Evolutionary conservation across 2,888 invertebrate genomes (phyloP), one percentile per base, ranked within the genome.

Genomic region (Hyalella azteca): DNA sequence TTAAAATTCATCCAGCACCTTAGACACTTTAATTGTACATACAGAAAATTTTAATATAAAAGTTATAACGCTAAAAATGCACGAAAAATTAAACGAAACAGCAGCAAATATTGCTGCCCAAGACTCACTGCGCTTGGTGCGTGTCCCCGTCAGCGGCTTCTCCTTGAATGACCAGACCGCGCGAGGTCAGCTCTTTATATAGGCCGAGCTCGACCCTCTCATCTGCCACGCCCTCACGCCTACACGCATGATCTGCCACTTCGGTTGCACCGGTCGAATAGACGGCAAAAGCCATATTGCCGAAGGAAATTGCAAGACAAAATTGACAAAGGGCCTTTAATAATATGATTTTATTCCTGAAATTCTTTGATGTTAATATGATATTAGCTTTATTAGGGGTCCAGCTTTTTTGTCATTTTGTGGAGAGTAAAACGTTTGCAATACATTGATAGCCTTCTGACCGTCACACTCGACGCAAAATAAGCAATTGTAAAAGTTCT

Each of bases 141-240:
- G 36, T n/a, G 5, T 19, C 39, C 15, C 36, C 39, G 36, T 15
- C 39, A 45, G 36, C 66, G 11, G 36, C 54, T 22, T 5, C 54
- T 54, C 54, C 26, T 36, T n/a, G 36, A 66, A 66, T 66, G 66
- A 66, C 66, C 66, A 66, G 36, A 0, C 36, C 2, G 4, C n/a
- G 29, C 19, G 66, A 66, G 66, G 66, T 66, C 66, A 66, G 66
- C 36, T 36, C 66, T 36, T 66, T 66, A 66, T 66, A 66, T 66
- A 66, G 13, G 36, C 19, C 39, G 36, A 5, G 36, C 36, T 19
- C 39, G 36, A 32, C 36, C 66, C n/a, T 66, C 13, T 7, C 66
- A 7, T 36, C 66, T 36, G 66, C 7, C 66, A 66, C 66, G 66
- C 66, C 66, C 29, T 54, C 13, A 7, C 26, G 26, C 4, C 26